phyloP scores from a whole-genome alignment of 2,888 invertebrate genomes.

The Pheosia gnoma region DNA sequence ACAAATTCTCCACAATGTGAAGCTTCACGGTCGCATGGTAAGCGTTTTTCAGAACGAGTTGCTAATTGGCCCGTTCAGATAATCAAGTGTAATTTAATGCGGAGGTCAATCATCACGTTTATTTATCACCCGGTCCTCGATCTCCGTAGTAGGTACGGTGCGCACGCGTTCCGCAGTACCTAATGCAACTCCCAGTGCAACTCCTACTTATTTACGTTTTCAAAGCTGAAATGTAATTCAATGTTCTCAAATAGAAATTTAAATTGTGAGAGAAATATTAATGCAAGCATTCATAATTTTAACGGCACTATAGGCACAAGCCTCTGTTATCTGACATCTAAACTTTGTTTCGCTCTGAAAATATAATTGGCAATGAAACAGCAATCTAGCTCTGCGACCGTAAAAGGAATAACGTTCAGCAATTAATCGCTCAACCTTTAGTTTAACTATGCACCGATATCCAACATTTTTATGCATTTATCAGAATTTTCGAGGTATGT shows the following conservation, averaged over 20 bases:
- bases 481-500: not conserved
- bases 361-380: conserved; percentile 24
- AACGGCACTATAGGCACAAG: not conserved
- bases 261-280: not conserved
- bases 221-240: too few species aligned
- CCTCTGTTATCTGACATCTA: not conserved
- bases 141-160: too few species aligned
- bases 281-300: not conserved
- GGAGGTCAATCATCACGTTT: too few species aligned
- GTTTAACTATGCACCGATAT: conserved; percentile 6
- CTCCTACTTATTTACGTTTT: too few species aligned
- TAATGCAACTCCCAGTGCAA: too few species aligned
- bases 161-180: too few species aligned
- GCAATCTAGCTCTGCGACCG: conserved; percentile 13
- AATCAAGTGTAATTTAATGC: too few species aligned
- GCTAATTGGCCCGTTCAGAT: too few species aligned
- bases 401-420: conserved; percentile 14
- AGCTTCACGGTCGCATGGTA: too few species aligned
- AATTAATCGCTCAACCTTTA: conserved; percentile 13
- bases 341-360: conserved; percentile 10
- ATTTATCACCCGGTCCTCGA: too few species aligned
- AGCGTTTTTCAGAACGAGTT: too few species aligned
- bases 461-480: not conserved
- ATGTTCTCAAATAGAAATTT: not conserved
- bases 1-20: too few species aligned